Base-by-base conservation (phyloP, 2,113 vertebrate species). In the Scytalopus superciliaris region DNA sequence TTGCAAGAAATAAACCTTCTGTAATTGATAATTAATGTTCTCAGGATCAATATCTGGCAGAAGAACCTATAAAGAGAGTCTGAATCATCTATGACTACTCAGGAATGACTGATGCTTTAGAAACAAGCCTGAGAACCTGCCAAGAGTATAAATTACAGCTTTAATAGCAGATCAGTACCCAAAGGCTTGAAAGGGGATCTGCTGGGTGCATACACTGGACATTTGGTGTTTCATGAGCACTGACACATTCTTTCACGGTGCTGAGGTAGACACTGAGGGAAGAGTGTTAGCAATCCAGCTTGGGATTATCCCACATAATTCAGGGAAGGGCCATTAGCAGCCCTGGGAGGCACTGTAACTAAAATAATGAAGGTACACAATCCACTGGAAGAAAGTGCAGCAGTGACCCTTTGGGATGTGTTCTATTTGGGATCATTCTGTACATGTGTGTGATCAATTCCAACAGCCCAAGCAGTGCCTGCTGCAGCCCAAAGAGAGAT, bases 1-100 rank as follows among this genome's bases (percentile, higher is more conserved):
- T 85, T 96, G 96, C 28, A 10, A 97, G 97, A 97, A 98, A 97
- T 97, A 97, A 98, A 97, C 96, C 95, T 97, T 97, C 96, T 97
- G 96, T 98, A 98, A 98, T 97, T 98, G 98, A 98, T 97, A 98
- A 98, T 97, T 98, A 98, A 98, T 98, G 97, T 97, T 96, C 95
- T 94, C 94, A 90, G 93, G 97, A 98, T 98, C 98, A 94, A 98
- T 98, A 98, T 75, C 93, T 97, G 97, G 98, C 97, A 97, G 93
- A 97, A 96, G 96, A 96, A 94, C 89, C 78, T 73, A 66, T n/a
- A 76, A 85, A 97, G 93, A 94, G 85, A 92, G 59, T 86, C 95
- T 96, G 97, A 97, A 96, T 98, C 97, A 95, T 97, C 96, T 95
- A 74, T 84, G 96, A 96, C 94, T 79, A 56, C 90, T 96, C 94